Conservation (phyloP, 2,113 vertebrate genomes). For the Seriola rivoliana region DNA sequence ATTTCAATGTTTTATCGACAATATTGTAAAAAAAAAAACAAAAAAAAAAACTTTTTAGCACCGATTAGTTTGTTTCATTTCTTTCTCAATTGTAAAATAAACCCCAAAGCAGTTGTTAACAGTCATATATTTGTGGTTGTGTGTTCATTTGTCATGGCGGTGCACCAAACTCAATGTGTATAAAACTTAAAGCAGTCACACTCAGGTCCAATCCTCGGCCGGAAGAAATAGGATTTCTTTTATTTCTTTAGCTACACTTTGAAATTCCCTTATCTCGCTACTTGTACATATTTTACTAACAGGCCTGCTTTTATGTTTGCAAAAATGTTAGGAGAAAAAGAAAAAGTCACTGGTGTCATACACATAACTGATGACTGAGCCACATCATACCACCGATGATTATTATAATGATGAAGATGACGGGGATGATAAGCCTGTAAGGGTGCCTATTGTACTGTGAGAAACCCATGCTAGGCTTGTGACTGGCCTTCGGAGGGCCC, state of each 20-base stretch:
- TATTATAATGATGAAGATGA: constrained; percentile 74
- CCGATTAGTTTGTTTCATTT: constrained; percentile 92
- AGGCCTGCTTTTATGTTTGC: constrained; percentile 45
- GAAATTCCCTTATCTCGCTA: not conserved
- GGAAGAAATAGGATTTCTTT: constrained; percentile 48
- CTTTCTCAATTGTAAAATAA: constrained; percentile 99
- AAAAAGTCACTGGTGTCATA: constrained; percentile 69
- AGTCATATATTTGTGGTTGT: constrained; percentile 85
- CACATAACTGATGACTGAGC: constrained; percentile 75
- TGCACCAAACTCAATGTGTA: constrained; percentile 47
- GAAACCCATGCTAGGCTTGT: constrained; percentile 83
- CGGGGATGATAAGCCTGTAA: constrained; percentile 74
- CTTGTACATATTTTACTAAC: constrained; percentile 14
- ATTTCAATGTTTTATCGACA: constrained; percentile 98
- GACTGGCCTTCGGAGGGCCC: constrained; percentile 79
- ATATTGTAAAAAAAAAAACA: constrained; percentile 90
- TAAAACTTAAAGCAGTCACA: constrained; percentile 52
- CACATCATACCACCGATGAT: constrained; percentile 71
- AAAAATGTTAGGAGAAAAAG: constrained; percentile 30
- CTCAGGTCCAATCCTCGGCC: constrained; percentile 37
- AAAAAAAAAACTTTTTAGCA: constrained; percentile 83
- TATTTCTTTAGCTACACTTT: not conserved
- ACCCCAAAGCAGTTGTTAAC: constrained; percentile 97
- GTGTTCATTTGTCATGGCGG: constrained; percentile 79
- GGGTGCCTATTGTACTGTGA: constrained; percentile 78